A percentile compares a stretch with the other conserved stretches of the same genome.
Conservation (phyloP, 2,888 invertebrate species). For the Leptopilina syphax region DNA sequence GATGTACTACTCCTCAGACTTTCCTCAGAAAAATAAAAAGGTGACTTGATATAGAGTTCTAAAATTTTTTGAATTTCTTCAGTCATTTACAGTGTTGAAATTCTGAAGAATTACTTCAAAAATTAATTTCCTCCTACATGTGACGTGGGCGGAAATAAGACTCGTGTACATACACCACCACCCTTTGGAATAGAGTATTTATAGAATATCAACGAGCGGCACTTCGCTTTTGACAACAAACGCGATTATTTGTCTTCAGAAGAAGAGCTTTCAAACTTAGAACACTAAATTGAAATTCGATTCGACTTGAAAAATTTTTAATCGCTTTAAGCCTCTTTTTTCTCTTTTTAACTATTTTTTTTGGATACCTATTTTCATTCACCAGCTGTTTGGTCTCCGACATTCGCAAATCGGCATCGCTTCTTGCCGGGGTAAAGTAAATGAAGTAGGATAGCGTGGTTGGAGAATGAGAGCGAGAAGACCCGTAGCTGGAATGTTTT, state of each 20-base stretch:
- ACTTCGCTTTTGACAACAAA: constrained; percentile 27
- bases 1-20: no score
- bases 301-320: constrained; percentile 6
- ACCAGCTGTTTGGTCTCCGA: neutral
- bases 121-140: constrained; percentile 27
- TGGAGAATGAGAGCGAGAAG: constrained; percentile 32
- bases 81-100: neutral
- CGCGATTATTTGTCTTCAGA: constrained; percentile 26
- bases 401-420: constrained; percentile 25
- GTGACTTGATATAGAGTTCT: no score
- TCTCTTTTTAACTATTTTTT: neutral
- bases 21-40: no score
- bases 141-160: constrained; percentile 31
- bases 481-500: constrained; percentile 36
- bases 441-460: constrained; percentile 17
- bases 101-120: neutral
- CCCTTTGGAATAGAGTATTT: neutral
- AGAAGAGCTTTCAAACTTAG: constrained; percentile 1
- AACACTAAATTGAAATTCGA: neutral
- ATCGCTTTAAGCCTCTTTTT: neutral
- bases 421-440: constrained; percentile 13
- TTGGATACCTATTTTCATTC: neutral
- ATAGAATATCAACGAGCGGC: constrained; percentile 11
- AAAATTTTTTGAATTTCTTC: no score
- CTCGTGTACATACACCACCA: neutral